Evolutionary conservation across 2,888 invertebrate species (phyloP).

Genomic region (Tachystola acroxantha): DNA sequence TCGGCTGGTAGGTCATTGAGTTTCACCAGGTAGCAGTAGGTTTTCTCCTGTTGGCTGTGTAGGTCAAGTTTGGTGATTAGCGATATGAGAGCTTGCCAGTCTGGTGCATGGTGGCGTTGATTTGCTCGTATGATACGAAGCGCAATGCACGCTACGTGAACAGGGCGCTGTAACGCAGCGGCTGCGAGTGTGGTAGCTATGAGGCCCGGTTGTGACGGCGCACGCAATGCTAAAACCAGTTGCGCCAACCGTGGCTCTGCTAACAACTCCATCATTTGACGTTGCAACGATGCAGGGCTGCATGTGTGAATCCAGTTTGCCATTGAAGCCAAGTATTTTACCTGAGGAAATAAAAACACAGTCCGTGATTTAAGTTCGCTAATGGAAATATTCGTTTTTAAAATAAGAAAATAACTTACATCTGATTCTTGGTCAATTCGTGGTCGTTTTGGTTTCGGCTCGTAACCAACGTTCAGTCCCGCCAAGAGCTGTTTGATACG

Average conservation of each 20-base stretch:
- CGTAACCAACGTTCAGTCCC: too few relatives aligned
- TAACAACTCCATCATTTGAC: neutral
- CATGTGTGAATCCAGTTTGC: neutral
- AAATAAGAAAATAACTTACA: too few relatives aligned
- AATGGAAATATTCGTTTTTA: too few relatives aligned
- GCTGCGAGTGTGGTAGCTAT: neutral
- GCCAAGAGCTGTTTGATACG: too few relatives aligned
- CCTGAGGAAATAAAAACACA: too few relatives aligned
- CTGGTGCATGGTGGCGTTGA: neutral
- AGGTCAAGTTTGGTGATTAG: neutral
- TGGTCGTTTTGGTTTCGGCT: too few relatives aligned
- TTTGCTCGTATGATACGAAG: neutral
- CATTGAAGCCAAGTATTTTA: too few relatives aligned
- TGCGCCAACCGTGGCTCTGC: neutral
- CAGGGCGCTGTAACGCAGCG: neutral
- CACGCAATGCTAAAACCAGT: neutral
- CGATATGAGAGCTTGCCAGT: neutral
- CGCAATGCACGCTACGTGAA: neutral
- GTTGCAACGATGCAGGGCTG: neutral
- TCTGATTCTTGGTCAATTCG: too few relatives aligned
- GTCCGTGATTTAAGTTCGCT: too few relatives aligned
- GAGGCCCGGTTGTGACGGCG: neutral
- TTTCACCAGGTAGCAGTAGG: neutral
- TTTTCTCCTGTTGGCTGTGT: neutral
- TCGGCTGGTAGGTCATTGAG: neutral